Evolutionary conservation across 35 echinoderm and acorn worm genomes (phyloP).

Genomic region (Acanthaster planci): DNA sequence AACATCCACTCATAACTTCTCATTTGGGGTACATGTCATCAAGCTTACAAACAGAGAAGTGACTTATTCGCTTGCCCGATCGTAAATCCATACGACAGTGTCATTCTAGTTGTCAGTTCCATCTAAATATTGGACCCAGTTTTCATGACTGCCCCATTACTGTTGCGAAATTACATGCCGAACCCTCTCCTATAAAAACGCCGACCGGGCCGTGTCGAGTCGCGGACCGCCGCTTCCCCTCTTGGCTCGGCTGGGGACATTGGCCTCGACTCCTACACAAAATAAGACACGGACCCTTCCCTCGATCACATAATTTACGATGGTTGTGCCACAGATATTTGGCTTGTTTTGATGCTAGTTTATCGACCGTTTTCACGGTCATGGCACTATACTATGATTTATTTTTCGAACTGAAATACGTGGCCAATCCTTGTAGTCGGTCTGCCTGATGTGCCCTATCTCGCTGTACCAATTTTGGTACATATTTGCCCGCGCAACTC

Average conservation of each 20-base stretch:
- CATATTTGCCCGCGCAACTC: too few species aligned
- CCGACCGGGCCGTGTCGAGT: neutral
- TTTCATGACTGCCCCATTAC: neutral
- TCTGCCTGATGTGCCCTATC: too few species aligned
- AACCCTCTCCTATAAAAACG: neutral
- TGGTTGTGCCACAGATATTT: neutral
- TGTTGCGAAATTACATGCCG: neutral
- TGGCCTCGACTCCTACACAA: neutral
- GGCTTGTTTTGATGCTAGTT: constrained; percentile 1
- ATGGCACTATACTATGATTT: neutral
- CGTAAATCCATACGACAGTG: neutral
- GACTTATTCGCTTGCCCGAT: neutral
- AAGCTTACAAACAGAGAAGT: too few species aligned
- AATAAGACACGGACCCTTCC: neutral
- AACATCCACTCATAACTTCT: too few species aligned
- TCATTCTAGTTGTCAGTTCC: neutral
- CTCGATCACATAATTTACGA: constrained; percentile 4
- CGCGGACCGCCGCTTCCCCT: neutral
- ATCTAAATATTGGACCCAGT: neutral
- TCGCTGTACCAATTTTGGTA: too few species aligned
- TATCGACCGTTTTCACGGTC: neutral
- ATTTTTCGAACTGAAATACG: neutral
- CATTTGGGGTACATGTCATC: too few species aligned
- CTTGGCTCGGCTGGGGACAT: neutral
- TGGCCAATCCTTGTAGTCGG: neutral